A percentile compares a stretch with the other conserved stretches of the same genome.
Evolutionary conservation across 2,888 invertebrate species (phyloP).

Genomic region (Criorhina ranunculi): DNA sequence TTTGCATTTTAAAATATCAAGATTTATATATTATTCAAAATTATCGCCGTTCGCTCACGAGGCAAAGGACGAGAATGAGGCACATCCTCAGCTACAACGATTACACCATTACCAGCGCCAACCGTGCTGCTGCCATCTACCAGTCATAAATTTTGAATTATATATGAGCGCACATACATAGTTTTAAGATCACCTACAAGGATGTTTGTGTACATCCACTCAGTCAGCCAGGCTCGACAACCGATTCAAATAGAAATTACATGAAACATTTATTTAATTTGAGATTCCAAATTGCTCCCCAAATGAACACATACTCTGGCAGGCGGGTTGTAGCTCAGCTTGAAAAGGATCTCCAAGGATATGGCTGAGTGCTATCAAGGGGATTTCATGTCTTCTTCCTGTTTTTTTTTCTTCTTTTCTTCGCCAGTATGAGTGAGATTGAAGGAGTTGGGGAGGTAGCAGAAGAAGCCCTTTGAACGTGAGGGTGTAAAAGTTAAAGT

Average conservation of each 20-base stretch:
- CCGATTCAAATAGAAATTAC: conserved; percentile 72
- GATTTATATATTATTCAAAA: conserved; percentile 79
- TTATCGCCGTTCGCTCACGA: conserved; percentile 71
- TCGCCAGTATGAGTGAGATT: background rate
- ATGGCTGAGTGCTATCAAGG: conserved; percentile 38
- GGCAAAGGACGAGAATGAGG: conserved; percentile 16
- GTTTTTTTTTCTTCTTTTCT: conserved; percentile 1
- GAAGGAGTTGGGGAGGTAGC: background rate
- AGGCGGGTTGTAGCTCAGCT: conserved; percentile 36
- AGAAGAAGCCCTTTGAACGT: background rate
- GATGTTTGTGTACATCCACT: conserved; percentile 31
- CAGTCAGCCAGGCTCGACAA: conserved; percentile 31
- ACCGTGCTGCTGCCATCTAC: conserved; percentile 51
- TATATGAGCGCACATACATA: conserved; percentile 49
- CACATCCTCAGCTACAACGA: conserved; percentile 39
- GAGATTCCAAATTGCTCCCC: conserved; percentile 72
- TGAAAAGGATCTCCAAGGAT: conserved; percentile 50
- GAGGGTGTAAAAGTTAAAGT: conserved; percentile 15
- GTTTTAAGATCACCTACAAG: conserved; percentile 36
- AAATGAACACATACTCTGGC: conserved; percentile 54
- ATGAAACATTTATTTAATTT: conserved; percentile 77
- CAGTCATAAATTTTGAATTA: conserved; percentile 71
- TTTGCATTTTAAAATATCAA: conserved; percentile 79
- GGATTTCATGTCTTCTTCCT: conserved; percentile 9
- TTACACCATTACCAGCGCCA: conserved; percentile 16